Evolutionary conservation across 2,888 invertebrate genomes (phyloP), one percentile per base, ranked within the genome.

Genomic region (Omphaloscelis lunosa): DNA sequence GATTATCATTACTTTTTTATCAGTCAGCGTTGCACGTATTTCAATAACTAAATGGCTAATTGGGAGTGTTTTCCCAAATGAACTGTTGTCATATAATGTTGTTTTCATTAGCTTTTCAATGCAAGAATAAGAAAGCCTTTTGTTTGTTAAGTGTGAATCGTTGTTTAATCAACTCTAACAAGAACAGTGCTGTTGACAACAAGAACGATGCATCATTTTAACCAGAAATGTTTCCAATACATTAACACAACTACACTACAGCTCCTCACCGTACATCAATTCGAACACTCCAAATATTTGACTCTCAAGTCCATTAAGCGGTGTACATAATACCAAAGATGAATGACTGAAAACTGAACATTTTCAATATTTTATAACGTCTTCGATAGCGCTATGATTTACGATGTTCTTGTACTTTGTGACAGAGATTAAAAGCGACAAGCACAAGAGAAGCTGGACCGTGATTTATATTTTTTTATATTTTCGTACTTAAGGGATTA

Each of bases 321-420:
- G 79, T 81, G 87, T 86, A 85, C 80, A 82, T 72, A 86, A 83
- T 59, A 69, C 63, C 76, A 84, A 86, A 88, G 87, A 87, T 88
- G 72, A 85, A 88, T 83, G 85, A 80, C 80, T 87, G 80, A 85
- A 84, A 88, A 89, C 78, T 79, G 82, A 85, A 81, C 82, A 82
- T 81, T 84, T 87, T 83, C 85, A 83, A 88, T 89, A 89, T 86
- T 89, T 88, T 89, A 89, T 86, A 86, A 82, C 80, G 87, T 88
- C 83, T 87, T 86, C 83, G 85, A 90, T 90, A 85, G 73, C 80
- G 72, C 59, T 29, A 81, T 90, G 90, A 90, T 90, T 90, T 90
- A 90, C 83, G 90, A 87, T 75, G 80, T 66, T 74, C 74, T 45
- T 77, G 83, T 86, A 85, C 78, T 80, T 78, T 85, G 77, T 88